Evolutionary conservation across 2,113 vertebrate species (phyloP), one percentile per base, ranked within the genome.

Genomic region (Notothenia coriiceps): DNA sequence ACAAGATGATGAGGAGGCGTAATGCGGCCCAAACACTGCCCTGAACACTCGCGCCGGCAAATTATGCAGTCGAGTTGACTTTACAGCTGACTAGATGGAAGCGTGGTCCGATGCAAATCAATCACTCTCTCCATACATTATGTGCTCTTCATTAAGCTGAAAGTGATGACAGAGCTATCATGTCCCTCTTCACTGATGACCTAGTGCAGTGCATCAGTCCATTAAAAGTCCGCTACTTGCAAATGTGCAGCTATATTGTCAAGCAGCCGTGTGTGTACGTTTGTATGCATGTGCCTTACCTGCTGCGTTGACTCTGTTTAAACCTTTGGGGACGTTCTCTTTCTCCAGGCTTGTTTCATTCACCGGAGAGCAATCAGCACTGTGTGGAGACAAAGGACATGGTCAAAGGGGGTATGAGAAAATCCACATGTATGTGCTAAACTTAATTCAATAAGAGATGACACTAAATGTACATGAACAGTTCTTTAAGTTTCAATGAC

Each of bases 291-390:
- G 29, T 17, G 12, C 35, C 66, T 29, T 90, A 96, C 95, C 95
- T 93, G 93, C 94, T 85, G 86, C 67, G 63, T 96, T 96, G 83
- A 96, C 91, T 93, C 84, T 92, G 83, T 92, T 81, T 50, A 94
- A 84, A 29, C 94, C 94, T 85, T 80, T 93, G 10, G 88, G 93
- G 83, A 85, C 10, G 71, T 75, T 91, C 79, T 92, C 91, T 68
- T 84, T 88, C 63, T 75, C 86, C 1, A 3, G 46, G 61, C 59
- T 86, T 20, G 78, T 85, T 61, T 78, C 84, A 66, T 60, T 83
- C 74, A 33, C 74, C 60, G 74, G 51, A 51, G 80, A 60, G 76
- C 78, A 82, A 74, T 75, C 61, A 66, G 71, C 74, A 86, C 91
- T 94, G 86, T 12, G 56, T 33, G 22, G 65, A 79, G 71, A 86